phyloP scores from a whole-genome alignment of 2,888 invertebrate species.

The Leptogaster cylindrica region DNA sequence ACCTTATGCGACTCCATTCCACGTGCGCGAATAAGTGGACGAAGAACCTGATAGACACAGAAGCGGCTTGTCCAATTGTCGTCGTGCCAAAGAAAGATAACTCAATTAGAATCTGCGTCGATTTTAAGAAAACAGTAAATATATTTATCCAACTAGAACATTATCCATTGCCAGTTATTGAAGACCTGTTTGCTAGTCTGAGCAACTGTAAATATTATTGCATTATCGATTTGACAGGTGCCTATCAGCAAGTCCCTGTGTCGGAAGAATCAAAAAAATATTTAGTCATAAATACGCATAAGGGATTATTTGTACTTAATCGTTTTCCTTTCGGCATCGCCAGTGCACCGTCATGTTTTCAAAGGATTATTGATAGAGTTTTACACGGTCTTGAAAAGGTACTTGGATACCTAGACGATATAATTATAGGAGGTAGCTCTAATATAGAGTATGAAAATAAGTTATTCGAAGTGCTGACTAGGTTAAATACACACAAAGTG shows the following conservation, averaged over 20 bases:
- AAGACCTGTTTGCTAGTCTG: constrained; percentile 51
- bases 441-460: neutral
- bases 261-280: constrained; percentile 46
- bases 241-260: constrained; percentile 46
- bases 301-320: constrained; percentile 48
- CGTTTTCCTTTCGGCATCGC: constrained; percentile 47
- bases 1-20: constrained; percentile 47
- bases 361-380: constrained; percentile 42
- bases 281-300: constrained; percentile 48
- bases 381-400: constrained; percentile 32
- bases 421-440: too few species aligned
- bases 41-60: constrained; percentile 44
- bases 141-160: constrained; percentile 47
- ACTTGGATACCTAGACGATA: constrained; percentile 20
- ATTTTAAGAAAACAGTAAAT: constrained; percentile 50
- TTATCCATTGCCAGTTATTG: constrained; percentile 51
- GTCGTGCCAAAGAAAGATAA: constrained; percentile 51
- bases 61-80: constrained; percentile 52
- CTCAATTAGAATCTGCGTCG: constrained; percentile 52
- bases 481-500: neutral
- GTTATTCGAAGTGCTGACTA: neutral
- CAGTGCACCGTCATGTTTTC: constrained; percentile 48
- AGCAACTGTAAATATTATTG: constrained; percentile 45
- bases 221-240: constrained; percentile 44
- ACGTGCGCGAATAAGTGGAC: constrained; percentile 47